phyloP scores from a whole-genome alignment of 2,113 vertebrate species.

The Daboia siamensis region DNA sequence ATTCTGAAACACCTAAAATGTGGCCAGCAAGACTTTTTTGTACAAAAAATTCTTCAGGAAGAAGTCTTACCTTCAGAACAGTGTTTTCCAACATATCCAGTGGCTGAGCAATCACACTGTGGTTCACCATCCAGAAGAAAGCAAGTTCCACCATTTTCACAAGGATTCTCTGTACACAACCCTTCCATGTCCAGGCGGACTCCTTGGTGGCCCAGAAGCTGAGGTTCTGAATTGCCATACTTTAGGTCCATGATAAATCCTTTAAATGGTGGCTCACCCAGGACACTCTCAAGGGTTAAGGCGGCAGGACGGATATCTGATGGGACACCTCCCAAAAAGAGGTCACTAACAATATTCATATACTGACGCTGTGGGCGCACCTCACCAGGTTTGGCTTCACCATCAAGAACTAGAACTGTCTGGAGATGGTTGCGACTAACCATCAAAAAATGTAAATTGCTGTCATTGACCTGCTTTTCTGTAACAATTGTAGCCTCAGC shows the following conservation, averaged over 20 bases:
- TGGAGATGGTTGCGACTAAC: constrained; percentile 84
- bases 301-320: constrained; percentile 84
- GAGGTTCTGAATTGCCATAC: constrained; percentile 86
- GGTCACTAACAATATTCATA: constrained; percentile 94
- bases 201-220: constrained; percentile 84
- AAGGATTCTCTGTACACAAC: constrained; percentile 88
- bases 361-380: constrained; percentile 86
- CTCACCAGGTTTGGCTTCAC: constrained; percentile 79
- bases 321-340: constrained; percentile 91
- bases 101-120: constrained; percentile 93
- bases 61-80: constrained; percentile 92
- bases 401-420: constrained; percentile 85
- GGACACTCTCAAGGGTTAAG: constrained; percentile 84
- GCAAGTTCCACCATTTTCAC: constrained; percentile 93
- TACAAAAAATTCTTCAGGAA: background rate
- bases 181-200: constrained; percentile 88
- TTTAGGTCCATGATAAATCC: constrained; percentile 92
- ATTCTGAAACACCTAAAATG: background rate
- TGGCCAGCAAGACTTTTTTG: background rate
- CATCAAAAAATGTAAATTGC: constrained; percentile 90
- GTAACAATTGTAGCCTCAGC: constrained; percentile 83
- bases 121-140: constrained; percentile 86
- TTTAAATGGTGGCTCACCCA: constrained; percentile 80
- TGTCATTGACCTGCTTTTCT: constrained; percentile 84
- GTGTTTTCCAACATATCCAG: constrained; percentile 87